Percentiles rank a stretch among this genome's conserved stretches.
Evolutionary conservation across 2,113 vertebrate species (phyloP).

Genomic region (Tringa solitaria): DNA sequence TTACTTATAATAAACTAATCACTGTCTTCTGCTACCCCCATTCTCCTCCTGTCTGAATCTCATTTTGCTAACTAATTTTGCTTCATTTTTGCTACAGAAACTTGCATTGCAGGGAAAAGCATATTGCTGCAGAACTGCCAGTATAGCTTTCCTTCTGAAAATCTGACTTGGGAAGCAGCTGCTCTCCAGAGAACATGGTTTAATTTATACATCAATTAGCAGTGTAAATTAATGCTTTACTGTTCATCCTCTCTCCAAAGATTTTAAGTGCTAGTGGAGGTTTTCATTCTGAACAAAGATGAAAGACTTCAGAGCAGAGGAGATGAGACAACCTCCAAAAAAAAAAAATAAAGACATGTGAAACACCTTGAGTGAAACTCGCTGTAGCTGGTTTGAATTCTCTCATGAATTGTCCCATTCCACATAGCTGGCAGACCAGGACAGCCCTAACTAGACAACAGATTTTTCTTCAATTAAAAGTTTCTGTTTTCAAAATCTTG

Average conservation of each 20-base stretch:
- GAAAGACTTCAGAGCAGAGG: conserved; percentile 24
- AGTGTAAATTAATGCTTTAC: conserved; percentile 55
- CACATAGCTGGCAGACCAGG: not conserved
- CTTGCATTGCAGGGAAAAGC: not conserved
- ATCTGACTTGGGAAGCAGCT: not conserved
- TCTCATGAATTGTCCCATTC: not conserved
- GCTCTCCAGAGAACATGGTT: not conserved
- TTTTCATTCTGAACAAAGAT: conserved; percentile 25
- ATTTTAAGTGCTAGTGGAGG: not conserved
- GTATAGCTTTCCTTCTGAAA: not conserved
- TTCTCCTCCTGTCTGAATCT: not conserved
- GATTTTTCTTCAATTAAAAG: not conserved
- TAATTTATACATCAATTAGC: conserved; percentile 61
- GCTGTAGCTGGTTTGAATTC: not conserved
- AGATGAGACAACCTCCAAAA: not conserved
- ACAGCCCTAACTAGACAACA: not conserved
- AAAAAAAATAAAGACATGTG: not conserved
- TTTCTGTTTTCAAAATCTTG: not conserved
- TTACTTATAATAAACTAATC: not conserved
- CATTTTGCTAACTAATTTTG: not conserved
- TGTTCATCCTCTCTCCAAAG: conserved; percentile 15
- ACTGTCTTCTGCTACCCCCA: not conserved
- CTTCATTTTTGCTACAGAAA: not conserved
- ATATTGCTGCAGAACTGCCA: not conserved
- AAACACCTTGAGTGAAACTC: not conserved